phyloP scores from a whole-genome alignment of 2,113 vertebrate genomes.

The Nesogale talazaci region DNA sequence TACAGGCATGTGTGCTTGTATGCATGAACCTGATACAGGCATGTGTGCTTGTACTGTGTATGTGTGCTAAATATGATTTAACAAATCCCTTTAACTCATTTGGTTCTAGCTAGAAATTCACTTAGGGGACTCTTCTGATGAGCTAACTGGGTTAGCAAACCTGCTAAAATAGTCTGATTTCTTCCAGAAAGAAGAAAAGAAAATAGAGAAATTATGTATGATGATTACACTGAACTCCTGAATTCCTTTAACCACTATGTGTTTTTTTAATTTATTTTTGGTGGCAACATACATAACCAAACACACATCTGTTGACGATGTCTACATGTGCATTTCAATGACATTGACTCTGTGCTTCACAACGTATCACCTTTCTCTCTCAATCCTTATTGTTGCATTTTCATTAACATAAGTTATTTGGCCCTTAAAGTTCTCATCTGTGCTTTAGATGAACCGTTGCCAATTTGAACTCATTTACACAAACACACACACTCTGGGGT shows the following conservation, averaged over 20 bases:
- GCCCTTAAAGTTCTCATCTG: neutral
- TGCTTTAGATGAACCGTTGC: neutral
- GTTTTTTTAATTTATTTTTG: neutral
- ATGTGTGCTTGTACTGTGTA: neutral
- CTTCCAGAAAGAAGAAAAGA: neutral
- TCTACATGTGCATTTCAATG: neutral
- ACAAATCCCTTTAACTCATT: neutral
- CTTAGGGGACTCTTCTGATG: neutral
- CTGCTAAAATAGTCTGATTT: neutral
- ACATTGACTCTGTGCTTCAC: neutral
- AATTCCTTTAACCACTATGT: neutral
- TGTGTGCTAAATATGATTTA: neutral
- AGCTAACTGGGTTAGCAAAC: constrained; percentile 1
- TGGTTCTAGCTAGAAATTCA: neutral
- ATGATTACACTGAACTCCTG: neutral
- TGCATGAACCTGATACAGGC: no score
- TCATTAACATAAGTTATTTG: neutral
- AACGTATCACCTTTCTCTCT: neutral
- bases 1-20: neutral
- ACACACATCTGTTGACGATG: neutral
- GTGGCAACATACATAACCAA: neutral
- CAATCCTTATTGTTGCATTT: neutral
- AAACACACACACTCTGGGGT: no score
- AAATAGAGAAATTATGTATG: neutral
- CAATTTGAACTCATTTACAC: neutral